Percentiles rank a stretch among this genome's conserved stretches.
Conservation (phyloP, 1,140 invertebrate species). For the Drosophila nigrodunni region DNA sequence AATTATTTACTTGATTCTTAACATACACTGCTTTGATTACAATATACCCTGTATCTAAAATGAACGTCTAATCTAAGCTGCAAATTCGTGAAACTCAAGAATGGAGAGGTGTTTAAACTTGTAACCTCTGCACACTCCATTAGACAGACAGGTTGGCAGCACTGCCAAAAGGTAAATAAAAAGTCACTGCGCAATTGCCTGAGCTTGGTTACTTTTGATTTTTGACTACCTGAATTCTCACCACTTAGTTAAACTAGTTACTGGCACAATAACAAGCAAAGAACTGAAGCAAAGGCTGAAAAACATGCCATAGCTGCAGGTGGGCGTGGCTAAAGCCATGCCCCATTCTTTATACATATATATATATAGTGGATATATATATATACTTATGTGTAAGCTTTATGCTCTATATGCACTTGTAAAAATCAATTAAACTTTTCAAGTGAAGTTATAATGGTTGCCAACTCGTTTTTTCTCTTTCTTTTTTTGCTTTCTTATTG, state of each 20-base stretch:
- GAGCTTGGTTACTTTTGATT: constrained; percentile 69
- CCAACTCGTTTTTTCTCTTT: constrained; percentile 52
- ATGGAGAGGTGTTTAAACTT: constrained; percentile 5
- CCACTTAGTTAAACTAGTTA: constrained; percentile 1
- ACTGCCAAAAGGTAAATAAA: constrained; percentile 48
- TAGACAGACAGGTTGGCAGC: constrained; percentile 38
- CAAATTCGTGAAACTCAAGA: constrained; percentile 28
- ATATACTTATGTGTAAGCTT: constrained; percentile 29
- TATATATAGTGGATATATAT: constrained; percentile 4
- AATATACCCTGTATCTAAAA: too few relatives aligned
- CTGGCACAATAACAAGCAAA: constrained; percentile 1
- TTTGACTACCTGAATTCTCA: neutral
- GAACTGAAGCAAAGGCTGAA: constrained; percentile 1
- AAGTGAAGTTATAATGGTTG: constrained; percentile 81
- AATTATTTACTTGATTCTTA: too few relatives aligned
- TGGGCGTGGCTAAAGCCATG: constrained; percentile 12
- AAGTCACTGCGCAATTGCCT: constrained; percentile 41
- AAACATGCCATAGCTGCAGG: constrained; percentile 14
- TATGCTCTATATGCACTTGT: constrained; percentile 66
- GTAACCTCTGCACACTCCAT: constrained; percentile 4
- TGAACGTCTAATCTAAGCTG: neutral
- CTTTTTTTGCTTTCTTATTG: constrained; percentile 69
- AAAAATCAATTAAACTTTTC: constrained; percentile 83
- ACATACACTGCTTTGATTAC: too few relatives aligned
- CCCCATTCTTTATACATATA: constrained; percentile 18